These are phyloP conservation scores for Lasioglossum morio DNA, from an alignment of 2,888 invertebrate genomes.

Conservation along the genomic window DNA sequence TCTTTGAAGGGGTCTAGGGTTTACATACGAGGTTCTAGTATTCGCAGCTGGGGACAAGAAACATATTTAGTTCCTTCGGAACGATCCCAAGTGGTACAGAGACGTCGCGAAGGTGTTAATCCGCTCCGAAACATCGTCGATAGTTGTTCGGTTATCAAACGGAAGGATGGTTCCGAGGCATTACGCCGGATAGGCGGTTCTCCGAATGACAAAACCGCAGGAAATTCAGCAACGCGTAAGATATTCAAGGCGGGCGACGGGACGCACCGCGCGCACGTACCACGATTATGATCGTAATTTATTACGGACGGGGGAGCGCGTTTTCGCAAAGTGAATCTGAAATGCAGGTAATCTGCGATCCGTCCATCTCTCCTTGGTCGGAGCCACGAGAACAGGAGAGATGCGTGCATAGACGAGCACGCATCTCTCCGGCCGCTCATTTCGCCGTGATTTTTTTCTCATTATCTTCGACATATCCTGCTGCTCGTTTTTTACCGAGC, in stretches of 20 bases:
- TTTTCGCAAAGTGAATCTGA: constrained; percentile 67
- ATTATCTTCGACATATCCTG: constrained; percentile 57
- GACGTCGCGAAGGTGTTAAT: neutral
- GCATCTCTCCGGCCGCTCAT: constrained; percentile 49
- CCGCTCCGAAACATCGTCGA: neutral
- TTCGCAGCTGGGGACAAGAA: neutral
- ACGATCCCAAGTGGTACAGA: neutral
- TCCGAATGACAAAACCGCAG: neutral
- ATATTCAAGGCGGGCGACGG: constrained; percentile 46
- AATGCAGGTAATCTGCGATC: constrained; percentile 67
- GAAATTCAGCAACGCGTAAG: constrained; percentile 57
- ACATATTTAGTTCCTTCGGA: neutral
- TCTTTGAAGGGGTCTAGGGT: neutral
- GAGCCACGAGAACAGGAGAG: constrained; percentile 37
- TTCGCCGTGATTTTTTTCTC: constrained; percentile 58
- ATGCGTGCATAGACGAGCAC: constrained; percentile 53
- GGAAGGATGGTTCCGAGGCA: neutral
- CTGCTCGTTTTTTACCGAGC: constrained; percentile 37
- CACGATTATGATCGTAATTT: constrained; percentile 71
- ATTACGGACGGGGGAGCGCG: constrained; percentile 61
- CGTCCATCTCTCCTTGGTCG: constrained; percentile 45
- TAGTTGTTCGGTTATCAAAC: neutral
- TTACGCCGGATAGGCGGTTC: neutral
- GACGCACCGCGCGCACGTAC: constrained; percentile 27
- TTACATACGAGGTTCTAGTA: neutral